Evolutionary conservation across 2,888 invertebrate genomes (phyloP).

Genomic region (Boloria euphrosyne): DNA sequence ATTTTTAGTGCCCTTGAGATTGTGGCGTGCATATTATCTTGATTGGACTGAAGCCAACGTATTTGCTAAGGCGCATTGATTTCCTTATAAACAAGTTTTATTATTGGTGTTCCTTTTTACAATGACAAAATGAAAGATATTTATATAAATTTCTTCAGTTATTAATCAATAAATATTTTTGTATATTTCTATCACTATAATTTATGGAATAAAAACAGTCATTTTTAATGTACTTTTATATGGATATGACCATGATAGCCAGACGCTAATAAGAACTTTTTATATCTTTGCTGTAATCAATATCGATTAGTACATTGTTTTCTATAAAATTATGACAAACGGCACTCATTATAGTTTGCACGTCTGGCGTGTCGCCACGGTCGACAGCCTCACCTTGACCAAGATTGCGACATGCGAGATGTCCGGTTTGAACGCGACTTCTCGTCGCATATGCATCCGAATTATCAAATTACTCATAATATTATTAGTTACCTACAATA

Average conservation of each 20-base stretch:
- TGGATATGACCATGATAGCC: too few relatives aligned
- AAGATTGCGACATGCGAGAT: constrained; percentile 65
- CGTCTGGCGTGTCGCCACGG: constrained; percentile 74
- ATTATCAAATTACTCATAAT: constrained; percentile 48
- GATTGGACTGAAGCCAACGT: constrained; percentile 64
- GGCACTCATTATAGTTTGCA: constrained; percentile 57
- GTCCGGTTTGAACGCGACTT: constrained; percentile 49
- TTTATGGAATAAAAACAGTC: too few relatives aligned
- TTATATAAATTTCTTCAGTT: too few relatives aligned
- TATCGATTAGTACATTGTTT: constrained; percentile 35
- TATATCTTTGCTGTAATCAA: constrained; percentile 21
- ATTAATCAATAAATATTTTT: too few relatives aligned
- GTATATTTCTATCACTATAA: too few relatives aligned
- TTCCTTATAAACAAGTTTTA: constrained; percentile 47
- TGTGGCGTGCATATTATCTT: constrained; percentile 53
- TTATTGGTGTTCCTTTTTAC: not conserved
- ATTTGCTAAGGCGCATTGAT: constrained; percentile 62
- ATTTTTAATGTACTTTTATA: too few relatives aligned
- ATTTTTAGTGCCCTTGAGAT: constrained; percentile 66
- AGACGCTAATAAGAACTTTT: not conserved
- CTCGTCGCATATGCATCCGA: constrained; percentile 52
- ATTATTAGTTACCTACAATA: not conserved
- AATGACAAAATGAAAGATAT: too few relatives aligned
- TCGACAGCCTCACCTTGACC: constrained; percentile 77
- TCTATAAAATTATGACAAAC: constrained; percentile 70